A percentile compares a stretch with the other conserved stretches of the same genome.
Conservation (phyloP, 2,797 vertebrate genomes). For the Xiphorhynchus erythropygius region DNA sequence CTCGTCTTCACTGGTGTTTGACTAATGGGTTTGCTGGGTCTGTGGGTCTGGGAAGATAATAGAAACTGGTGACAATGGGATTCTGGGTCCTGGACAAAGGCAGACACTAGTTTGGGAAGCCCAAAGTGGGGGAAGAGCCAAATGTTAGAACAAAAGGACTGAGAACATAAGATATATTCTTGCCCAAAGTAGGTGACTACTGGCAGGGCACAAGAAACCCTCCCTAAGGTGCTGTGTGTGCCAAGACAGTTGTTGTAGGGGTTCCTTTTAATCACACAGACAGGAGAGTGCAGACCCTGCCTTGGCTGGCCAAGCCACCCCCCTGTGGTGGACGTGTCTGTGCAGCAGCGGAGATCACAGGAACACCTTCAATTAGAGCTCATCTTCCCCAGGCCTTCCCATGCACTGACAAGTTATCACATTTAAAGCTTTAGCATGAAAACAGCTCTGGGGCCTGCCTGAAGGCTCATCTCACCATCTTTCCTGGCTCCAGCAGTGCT, state of each 20-base stretch:
- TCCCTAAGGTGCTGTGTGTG: not conserved
- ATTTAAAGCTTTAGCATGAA: not conserved
- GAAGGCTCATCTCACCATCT: not conserved
- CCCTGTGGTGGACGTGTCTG: fast-evolving
- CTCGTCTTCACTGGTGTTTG: not conserved
- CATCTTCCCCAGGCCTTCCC: not conserved
- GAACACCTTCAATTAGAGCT: not conserved
- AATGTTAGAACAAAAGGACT: not conserved
- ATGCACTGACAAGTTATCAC: not conserved
- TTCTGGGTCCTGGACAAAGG: not conserved
- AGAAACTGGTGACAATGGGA: not conserved
- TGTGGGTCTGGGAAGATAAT: not conserved
- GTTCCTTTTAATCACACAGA: not conserved
- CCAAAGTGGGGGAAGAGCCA: not conserved
- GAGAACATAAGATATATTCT: not conserved
- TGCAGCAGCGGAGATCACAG: not conserved
- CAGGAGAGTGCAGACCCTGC: not conserved
- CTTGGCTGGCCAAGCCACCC: not conserved
- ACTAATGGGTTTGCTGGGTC: not conserved
- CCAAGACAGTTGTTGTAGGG: not conserved
- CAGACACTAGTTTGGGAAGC: not conserved
- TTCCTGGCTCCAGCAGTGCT: not conserved
- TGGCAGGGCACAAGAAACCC: not conserved
- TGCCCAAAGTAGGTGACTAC: not conserved
- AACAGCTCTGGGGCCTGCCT: not conserved